These are phyloP conservation scores for Meloidogyne chitwoodi DNA, from an alignment of 1,140 invertebrate species.

Conservation along the genomic window DNA sequence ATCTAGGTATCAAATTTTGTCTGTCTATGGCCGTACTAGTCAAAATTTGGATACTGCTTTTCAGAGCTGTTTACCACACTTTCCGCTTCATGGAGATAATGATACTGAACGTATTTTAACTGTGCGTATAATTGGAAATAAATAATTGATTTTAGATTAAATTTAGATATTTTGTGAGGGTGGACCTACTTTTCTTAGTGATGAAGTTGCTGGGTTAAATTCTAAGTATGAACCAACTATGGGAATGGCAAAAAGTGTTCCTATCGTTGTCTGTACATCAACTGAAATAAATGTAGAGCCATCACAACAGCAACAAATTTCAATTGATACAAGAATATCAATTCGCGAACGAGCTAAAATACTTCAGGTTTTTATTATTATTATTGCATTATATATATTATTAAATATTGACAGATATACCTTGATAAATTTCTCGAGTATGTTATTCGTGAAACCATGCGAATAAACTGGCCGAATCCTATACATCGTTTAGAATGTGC, in stretches of 20 bases:
- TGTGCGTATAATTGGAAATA: conserved; percentile 24
- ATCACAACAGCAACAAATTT: not conserved
- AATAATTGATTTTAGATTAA: not conserved
- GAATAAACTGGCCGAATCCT: conserved; percentile 54
- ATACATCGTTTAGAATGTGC: conserved; percentile 38
- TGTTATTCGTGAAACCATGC: conserved; percentile 44
- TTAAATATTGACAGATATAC: conserved; percentile 40
- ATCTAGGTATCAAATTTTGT: conserved; percentile 45
- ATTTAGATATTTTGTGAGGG: not conserved
- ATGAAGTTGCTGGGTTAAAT: not conserved
- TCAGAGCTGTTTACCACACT: conserved; percentile 52
- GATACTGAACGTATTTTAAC: conserved; percentile 28
- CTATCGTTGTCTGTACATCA: conserved; percentile 13
- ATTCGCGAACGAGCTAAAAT: conserved; percentile 48
- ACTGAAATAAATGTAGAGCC: conserved; percentile 21
- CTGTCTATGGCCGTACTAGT: conserved; percentile 36
- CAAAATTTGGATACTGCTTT: conserved; percentile 51
- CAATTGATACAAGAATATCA: not conserved
- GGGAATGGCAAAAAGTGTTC: conserved; percentile 18
- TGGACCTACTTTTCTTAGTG: not conserved
- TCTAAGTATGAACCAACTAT: not conserved
- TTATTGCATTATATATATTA: not conserved
- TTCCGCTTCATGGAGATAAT: conserved; percentile 39
- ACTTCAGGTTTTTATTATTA: conserved; percentile 39
- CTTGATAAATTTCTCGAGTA: conserved; percentile 59